phyloP scores from a whole-genome alignment of 2,797 vertebrate genomes.

The Dromococcyx pavoninus region DNA sequence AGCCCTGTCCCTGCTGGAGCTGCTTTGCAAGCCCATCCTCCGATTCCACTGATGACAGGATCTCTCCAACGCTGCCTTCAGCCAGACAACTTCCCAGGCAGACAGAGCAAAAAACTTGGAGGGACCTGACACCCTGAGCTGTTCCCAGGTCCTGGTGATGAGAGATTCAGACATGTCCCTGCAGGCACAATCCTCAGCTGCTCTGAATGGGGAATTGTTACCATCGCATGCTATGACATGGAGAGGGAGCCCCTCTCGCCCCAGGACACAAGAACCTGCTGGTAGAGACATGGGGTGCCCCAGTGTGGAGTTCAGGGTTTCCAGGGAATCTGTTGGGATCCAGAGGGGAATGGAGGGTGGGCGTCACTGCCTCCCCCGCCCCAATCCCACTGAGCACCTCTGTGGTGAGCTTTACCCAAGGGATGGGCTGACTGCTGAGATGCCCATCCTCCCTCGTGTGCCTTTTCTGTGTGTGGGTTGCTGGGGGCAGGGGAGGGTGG shows the following conservation, averaged over 20 bases:
- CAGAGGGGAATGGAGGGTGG: neutral
- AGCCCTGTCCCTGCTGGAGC: neutral
- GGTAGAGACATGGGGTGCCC: rapidly evolving
- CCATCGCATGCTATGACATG: rapidly evolving
- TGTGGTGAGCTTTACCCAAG: neutral
- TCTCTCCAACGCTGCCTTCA: neutral
- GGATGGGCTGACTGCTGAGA: too few species aligned
- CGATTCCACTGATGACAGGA: neutral
- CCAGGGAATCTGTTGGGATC: neutral
- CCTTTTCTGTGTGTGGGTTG: neutral
- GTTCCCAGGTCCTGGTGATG: constrained; percentile 41
- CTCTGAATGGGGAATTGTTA: constrained; percentile 15
- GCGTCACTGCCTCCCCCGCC: rapidly evolving
- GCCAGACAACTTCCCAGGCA: neutral
- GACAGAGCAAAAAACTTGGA: neutral
- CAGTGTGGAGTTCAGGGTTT: neutral
- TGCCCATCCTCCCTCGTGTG: rapidly evolving
- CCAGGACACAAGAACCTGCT: neutral
- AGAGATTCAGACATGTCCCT: neutral
- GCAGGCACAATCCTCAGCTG: neutral
- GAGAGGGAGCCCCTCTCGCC: neutral
- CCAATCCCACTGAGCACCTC: neutral
- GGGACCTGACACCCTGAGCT: neutral
- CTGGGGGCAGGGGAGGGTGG: neutral
- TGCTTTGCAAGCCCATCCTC: rapidly evolving